Conservation (phyloP, 35 echinoderm and acorn worm genomes). For the Hemicentrotus pulcherrimus region DNA sequence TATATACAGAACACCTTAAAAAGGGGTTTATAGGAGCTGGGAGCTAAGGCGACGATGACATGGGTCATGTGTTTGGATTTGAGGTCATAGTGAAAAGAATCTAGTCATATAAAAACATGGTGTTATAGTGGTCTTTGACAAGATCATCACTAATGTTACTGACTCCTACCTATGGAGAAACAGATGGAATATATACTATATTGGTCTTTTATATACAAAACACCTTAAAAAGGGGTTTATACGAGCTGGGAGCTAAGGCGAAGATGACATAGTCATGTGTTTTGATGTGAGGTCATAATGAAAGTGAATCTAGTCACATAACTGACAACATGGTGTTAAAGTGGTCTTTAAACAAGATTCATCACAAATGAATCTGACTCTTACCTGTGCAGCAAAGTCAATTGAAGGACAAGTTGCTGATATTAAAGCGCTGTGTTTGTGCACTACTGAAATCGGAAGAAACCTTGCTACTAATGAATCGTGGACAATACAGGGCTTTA, state of each 20-base stretch:
- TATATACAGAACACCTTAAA: conserved; percentile 6
- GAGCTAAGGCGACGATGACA: neutral
- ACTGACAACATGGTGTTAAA: neutral
- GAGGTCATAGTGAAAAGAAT: neutral
- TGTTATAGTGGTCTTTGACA: neutral
- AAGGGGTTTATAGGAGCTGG: neutral
- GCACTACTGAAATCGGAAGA: neutral
- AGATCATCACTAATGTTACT: neutral
- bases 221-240: conserved; percentile 3
- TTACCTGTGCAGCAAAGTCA: neutral
- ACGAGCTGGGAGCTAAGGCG: neutral
- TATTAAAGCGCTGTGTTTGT: neutral
- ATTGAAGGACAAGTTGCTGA: neutral
- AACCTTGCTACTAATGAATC: neutral
- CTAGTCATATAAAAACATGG: neutral
- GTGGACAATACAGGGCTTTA: neutral
- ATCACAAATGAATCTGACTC: neutral
- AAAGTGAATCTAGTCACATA: neutral
- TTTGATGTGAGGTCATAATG: neutral
- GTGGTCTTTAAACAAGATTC: neutral
- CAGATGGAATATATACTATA: neutral
- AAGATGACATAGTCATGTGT: neutral
- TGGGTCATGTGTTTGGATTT: neutral
- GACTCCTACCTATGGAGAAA: neutral
- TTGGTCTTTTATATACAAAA: neutral